Percentiles rank a stretch among this genome's conserved stretches.
These are phyloP conservation scores for Lordiphosa stackelbergi DNA, from an alignment of 1,140 invertebrate genomes.

Conservation along the genomic window DNA sequence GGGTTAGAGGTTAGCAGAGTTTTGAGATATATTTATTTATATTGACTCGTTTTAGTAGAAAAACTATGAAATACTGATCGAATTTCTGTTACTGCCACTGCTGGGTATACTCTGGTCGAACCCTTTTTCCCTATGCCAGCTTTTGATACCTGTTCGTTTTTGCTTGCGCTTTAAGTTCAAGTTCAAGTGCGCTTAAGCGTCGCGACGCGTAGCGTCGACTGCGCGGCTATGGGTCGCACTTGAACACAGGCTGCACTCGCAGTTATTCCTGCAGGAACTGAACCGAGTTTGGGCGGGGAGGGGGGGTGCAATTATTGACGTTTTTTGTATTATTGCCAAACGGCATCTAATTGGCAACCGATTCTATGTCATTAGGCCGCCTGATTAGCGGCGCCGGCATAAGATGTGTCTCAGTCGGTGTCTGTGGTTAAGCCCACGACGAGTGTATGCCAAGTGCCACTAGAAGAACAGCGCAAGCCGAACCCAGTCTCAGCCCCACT, in stretches of 20 bases:
- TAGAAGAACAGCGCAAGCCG: conserved; percentile 2
- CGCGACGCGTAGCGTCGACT: background rate
- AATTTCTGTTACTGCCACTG: no score
- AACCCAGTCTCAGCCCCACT: conserved; percentile 6
- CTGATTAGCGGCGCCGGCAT: conserved; percentile 44
- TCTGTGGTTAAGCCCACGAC: background rate
- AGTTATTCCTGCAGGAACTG: background rate
- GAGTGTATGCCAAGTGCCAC: conserved; percentile 11
- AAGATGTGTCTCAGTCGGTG: conserved; percentile 11
- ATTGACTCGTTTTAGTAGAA: no score
- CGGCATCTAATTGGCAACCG: conserved; percentile 41
- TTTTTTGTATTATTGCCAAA: conserved; percentile 33
- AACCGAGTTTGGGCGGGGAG: background rate
- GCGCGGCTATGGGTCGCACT: no score
- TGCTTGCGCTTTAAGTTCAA: conserved; percentile 39
- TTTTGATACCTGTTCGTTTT: background rate
- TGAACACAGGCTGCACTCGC: no score
- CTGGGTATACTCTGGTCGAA: background rate
- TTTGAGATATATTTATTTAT: no score
- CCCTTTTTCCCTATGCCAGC: background rate
- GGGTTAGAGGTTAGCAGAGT: no score
- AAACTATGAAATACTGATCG: no score
- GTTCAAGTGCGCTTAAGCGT: conserved; percentile 48
- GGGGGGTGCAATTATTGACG: conserved; percentile 26
- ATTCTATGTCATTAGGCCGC: conserved; percentile 54